phyloP scores from a whole-genome alignment of 2,797 vertebrate genomes.

The Hemibagrus guttatus region DNA sequence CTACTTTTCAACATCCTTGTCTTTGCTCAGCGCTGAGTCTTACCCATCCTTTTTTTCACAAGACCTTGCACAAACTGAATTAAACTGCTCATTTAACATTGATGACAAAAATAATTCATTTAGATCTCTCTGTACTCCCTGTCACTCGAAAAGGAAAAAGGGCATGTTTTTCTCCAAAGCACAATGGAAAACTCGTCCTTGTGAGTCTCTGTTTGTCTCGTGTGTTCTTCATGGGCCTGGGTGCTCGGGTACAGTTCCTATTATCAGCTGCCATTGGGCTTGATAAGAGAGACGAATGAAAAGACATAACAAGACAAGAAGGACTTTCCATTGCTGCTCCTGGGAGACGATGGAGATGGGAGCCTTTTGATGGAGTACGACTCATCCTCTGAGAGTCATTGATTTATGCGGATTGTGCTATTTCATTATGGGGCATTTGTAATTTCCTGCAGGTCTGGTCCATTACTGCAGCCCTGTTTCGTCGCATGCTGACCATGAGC shows the following conservation, averaged over 20 bases:
- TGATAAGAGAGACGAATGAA: conserved; percentile 54
- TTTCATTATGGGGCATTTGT: conserved; percentile 58
- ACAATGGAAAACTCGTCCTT: conserved; percentile 46
- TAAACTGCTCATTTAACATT: conserved; percentile 51
- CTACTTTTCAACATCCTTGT: conserved; percentile 20
- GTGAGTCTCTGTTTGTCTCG: conserved; percentile 43
- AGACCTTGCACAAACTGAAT: conserved; percentile 42
- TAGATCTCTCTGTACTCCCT: conserved; percentile 11
- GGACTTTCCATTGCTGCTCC: conserved; percentile 53
- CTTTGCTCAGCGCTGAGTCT: conserved; percentile 12
- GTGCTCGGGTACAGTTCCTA: conserved; percentile 35
- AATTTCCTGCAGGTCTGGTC: conserved; percentile 55
- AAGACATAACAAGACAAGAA: conserved; percentile 58
- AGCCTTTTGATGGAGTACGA: conserved; percentile 54
- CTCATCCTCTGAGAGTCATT: conserved; percentile 54
- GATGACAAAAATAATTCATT: conserved; percentile 39
- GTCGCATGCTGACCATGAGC: conserved; percentile 50
- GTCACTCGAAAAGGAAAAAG: conserved; percentile 45
- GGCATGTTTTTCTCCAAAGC: conserved; percentile 42
- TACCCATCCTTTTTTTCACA: conserved; percentile 23
- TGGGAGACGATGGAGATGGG: conserved; percentile 44
- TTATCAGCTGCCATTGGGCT: conserved; percentile 49
- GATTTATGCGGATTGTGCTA: conserved; percentile 56
- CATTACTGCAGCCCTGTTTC: conserved; percentile 54
- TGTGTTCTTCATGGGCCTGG: conserved; percentile 45